phyloP scores from a whole-genome alignment of 1,140 invertebrate genomes.

The Sitophilus oryzae region DNA sequence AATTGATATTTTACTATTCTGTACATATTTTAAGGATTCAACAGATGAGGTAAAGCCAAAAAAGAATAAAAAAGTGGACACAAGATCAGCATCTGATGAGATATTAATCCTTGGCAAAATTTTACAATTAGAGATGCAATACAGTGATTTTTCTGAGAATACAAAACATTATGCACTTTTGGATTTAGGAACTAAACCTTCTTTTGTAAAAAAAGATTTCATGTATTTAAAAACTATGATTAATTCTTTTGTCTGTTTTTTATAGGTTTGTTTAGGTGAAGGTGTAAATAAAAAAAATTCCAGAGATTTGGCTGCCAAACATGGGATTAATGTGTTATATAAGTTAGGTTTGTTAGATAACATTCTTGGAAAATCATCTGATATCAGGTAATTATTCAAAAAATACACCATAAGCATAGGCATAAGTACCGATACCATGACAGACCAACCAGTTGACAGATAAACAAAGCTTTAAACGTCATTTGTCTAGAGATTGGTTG shows the following conservation, averaged over 20 bases:
- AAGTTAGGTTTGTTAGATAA: constrained; percentile 29
- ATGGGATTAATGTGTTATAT: constrained; percentile 28
- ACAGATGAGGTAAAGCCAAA: constrained; percentile 1
- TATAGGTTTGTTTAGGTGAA: constrained; percentile 34
- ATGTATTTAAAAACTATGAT: background rate
- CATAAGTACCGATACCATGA: no score
- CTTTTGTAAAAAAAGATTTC: constrained; percentile 22
- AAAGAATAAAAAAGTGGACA: constrained; percentile 15
- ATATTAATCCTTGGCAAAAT: constrained; percentile 25
- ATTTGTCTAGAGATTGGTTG: no score
- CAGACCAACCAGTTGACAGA: no score
- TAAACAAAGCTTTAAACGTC: no score
- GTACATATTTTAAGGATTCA: constrained; percentile 7
- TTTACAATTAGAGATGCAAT: constrained; percentile 27
- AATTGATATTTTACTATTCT: no score
- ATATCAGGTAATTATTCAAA: constrained; percentile 15
- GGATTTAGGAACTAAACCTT: constrained; percentile 24
- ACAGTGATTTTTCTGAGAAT: constrained; percentile 23
- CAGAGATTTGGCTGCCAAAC: constrained; percentile 25
- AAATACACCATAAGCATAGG: no score
- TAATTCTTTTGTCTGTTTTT: no score
- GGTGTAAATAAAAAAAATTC: constrained; percentile 22
- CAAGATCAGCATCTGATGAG: constrained; percentile 22
- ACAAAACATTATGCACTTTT: constrained; percentile 24
- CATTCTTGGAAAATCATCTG: constrained; percentile 10